Percentiles rank a stretch among this genome's conserved stretches.
Conservation (phyloP, 1,140 invertebrate genomes). For the Tyrophagus putrescentiae region DNA sequence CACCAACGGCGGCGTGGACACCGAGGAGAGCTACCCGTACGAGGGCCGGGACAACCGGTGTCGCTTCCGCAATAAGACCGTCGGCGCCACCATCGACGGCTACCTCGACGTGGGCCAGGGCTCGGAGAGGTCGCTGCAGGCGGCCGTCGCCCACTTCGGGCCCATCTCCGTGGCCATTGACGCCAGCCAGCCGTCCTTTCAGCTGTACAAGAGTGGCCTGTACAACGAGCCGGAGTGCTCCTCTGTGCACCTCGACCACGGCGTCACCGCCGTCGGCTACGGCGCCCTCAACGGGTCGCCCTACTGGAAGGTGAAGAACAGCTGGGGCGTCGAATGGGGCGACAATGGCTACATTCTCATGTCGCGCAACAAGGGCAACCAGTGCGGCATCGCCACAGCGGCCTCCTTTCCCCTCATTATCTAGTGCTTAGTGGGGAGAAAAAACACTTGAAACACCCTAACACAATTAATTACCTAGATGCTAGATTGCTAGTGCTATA, state of each 20-base stretch:
- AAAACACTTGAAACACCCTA: too few species aligned
- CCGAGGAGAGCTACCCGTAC: conserved; percentile 36
- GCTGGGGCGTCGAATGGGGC: conserved; percentile 23
- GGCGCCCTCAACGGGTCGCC: conserved; percentile 30
- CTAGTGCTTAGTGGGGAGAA: too few species aligned
- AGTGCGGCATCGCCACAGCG: conserved; percentile 33
- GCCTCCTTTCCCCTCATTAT: conserved; percentile 33
- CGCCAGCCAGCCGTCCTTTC: conserved; percentile 35
- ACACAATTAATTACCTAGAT: too few species aligned
- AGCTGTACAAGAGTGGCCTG: conserved; percentile 26
- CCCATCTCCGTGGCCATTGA: conserved; percentile 39
- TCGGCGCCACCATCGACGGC: conserved; percentile 40
- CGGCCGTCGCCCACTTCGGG: conserved; percentile 33
- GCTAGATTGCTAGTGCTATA: too few species aligned
- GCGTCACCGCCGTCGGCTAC: conserved; percentile 36
- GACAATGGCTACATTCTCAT: conserved; percentile 33
- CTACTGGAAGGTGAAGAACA: conserved; percentile 40
- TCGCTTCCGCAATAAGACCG: conserved; percentile 32
- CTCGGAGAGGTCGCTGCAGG: conserved; percentile 33
- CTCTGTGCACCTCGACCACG: conserved; percentile 32
- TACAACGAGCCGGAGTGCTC: background rate
- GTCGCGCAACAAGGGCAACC: conserved; percentile 32
- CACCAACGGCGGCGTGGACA: conserved; percentile 34
- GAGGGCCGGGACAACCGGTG: conserved; percentile 33
- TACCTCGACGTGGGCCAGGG: conserved; percentile 36